These are phyloP conservation scores for Loxodonta africana DNA, from an alignment of 2,113 vertebrate species.

Conservation along the genomic window DNA sequence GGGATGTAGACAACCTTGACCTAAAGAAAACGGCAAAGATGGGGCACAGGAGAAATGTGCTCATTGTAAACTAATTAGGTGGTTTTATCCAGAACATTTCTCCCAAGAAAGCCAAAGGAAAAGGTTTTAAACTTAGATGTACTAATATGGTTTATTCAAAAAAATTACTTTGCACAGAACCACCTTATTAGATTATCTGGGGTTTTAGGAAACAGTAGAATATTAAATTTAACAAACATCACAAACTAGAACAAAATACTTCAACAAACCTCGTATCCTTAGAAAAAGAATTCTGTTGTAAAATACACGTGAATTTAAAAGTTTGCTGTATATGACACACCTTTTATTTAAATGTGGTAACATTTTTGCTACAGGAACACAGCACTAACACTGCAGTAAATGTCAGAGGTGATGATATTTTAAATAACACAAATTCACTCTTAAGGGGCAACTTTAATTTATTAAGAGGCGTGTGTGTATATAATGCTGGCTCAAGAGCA, in stretches of 20 bases:
- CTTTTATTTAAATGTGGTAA: not conserved
- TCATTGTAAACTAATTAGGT: not conserved
- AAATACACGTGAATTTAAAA: not conserved
- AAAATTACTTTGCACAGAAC: not conserved
- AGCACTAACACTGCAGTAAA: not conserved
- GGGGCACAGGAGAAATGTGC: not conserved
- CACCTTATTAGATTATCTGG: not conserved
- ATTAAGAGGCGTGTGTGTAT: not conserved
- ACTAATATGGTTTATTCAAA: not conserved
- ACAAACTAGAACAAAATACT: slow-evolving; percentile 8
- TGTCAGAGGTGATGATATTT: not conserved
- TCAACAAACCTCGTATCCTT: not conserved
- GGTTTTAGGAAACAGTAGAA: not conserved
- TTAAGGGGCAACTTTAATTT: slow-evolving; percentile 15
- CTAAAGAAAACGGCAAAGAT: not conserved
- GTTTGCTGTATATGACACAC: not conserved
- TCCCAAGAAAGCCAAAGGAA: not conserved
- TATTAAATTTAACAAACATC: slow-evolving; percentile 14
- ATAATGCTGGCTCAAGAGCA: slow-evolving; percentile 43
- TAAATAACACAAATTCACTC: slow-evolving; percentile 1
- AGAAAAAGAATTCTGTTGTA: not conserved
- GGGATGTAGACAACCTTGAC: not conserved
- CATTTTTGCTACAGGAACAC: not conserved
- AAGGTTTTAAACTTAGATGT: not conserved
- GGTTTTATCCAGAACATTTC: not conserved